Evolutionary conservation across 1,140 invertebrate genomes (phyloP), one percentile per base, ranked within the genome.

Genomic region (Drosophila ambigua): DNA sequence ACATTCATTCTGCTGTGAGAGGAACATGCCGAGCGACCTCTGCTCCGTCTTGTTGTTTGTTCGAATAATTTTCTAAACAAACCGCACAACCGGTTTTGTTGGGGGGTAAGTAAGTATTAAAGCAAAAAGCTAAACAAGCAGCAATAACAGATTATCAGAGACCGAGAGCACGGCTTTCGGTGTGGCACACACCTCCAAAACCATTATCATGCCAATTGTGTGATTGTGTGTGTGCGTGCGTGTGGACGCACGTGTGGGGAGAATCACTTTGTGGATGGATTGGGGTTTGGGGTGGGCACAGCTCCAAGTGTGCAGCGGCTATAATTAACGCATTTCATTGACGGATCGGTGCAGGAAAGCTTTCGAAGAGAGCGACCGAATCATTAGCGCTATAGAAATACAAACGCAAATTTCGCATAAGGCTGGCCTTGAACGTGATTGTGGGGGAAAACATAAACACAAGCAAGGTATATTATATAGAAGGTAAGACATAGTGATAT

Each of bases 131-230:
- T n/a, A n/a, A n/a, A n/a, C n/a, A n/a, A n/a, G 3, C 23, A 62
- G 68, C 28, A 73, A 52, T 54, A 67, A 62, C 24, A 60, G 59
- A 79, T 79, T 79, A 84, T 83, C 79, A 76, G 23, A 60, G 46
- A 74, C 50, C 45, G 9, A 28, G 39, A 43, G 5, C 35, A 26
- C 39, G 48, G 39, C 23, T 54, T 71, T 54, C 13, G 13, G 41
- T 53, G 44, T 44, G 39, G 61, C 67, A 78, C 74, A 82, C 76
- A 83, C 72, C 79, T 73, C 72, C 60, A 63, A 83, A 83, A 61
- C 28, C 46, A 82, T 51, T 73, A 68, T 52, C 55, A 61, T 79
- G 39, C 43, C 35, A 44, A 48, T 49, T 44, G 45, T 60, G 61
- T 43, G 49, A 58, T 46, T 45, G 39, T 41, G 45, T 60, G 61